phyloP scores from a whole-genome alignment of 1,140 invertebrate species.

The Drosophila rhopaloa region DNA sequence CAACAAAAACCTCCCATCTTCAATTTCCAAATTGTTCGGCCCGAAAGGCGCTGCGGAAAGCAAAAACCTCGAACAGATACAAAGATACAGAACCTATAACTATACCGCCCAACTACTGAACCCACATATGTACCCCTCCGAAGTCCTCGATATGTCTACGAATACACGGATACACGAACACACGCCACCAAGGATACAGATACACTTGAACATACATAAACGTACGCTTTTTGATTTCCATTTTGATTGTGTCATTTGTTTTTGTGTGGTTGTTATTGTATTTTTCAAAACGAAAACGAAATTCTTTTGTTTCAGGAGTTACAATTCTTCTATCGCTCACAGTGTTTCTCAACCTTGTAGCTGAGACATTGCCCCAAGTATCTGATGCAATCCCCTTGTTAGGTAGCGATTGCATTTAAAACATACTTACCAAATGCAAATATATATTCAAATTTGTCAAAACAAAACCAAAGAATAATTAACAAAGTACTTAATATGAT shows the following conservation, averaged over 20 bases:
- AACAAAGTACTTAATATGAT: conserved; percentile 81
- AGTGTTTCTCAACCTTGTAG: conserved; percentile 98
- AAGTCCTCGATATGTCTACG: conserved; percentile 52
- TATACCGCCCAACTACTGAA: conserved; percentile 33
- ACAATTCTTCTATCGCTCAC: conserved; percentile 99
- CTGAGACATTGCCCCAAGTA: conserved; percentile 97
- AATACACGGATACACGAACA: conserved; percentile 22
- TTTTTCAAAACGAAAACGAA: conserved; percentile 81
- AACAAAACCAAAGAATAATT: conserved; percentile 75
- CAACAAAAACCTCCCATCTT: conserved; percentile 15
- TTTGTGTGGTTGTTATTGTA: conserved; percentile 78
- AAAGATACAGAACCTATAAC: conserved; percentile 31
- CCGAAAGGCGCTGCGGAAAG: conserved; percentile 9
- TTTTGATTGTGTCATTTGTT: conserved; percentile 72
- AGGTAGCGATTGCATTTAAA: conserved; percentile 89
- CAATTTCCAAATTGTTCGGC: conserved; percentile 22
- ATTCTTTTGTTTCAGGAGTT: conserved; percentile 96
- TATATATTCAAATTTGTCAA: conserved; percentile 83
- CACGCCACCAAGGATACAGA: conserved; percentile 42
- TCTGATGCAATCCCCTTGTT: conserved; percentile 97
- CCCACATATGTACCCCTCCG: conserved; percentile 34
- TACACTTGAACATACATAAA: conserved; percentile 63
- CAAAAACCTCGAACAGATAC: conserved; percentile 36
- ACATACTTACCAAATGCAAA: conserved; percentile 80
- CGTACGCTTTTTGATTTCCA: conserved; percentile 73